These are phyloP conservation scores for Uloborus diversus DNA, from an alignment of 1,140 invertebrate species.

Conservation along the genomic window DNA sequence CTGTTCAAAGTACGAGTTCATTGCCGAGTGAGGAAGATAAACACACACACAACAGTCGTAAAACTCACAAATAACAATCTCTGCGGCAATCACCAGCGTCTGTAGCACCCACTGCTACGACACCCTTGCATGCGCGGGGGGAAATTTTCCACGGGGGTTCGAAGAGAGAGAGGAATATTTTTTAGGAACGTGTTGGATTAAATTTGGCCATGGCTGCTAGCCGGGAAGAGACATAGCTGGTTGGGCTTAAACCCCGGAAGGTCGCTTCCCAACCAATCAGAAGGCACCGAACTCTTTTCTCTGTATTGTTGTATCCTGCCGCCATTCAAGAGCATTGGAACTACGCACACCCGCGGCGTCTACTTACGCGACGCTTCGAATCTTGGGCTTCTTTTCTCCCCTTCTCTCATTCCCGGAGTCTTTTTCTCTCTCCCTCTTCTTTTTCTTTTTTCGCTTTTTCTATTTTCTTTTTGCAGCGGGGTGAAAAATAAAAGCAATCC, in stretches of 20 bases:
- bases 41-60: neutral
- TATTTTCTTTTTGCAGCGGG: neutral
- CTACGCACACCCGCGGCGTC: conserved; percentile 10
- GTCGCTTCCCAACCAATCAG: conserved; percentile 41
- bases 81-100: conserved; percentile 17
- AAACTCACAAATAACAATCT: neutral
- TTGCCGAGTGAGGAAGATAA: conserved; percentile 65
- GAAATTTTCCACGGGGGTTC: conserved; percentile 3
- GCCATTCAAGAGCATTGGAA: conserved; percentile 40
- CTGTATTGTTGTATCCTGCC: conserved; percentile 52
- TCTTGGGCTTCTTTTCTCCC: neutral
- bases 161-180: too few species aligned
- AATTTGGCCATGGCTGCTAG: conserved; percentile 30
- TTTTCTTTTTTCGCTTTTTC: neutral
- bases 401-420: too few species aligned
- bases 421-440: conserved; percentile 13
- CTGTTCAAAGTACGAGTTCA: conserved; percentile 96
- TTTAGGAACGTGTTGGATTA: conserved; percentile 40
- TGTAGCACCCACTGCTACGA: neutral
- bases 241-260: conserved; percentile 54
- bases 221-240: conserved; percentile 22
- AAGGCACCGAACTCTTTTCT: conserved; percentile 43
- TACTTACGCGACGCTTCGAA: neutral
- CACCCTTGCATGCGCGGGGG: neutral
- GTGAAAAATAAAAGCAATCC: conserved; percentile 6